Evolutionary conservation across 2,888 invertebrate species (phyloP).

Genomic region (Nomada ferruginata): DNA sequence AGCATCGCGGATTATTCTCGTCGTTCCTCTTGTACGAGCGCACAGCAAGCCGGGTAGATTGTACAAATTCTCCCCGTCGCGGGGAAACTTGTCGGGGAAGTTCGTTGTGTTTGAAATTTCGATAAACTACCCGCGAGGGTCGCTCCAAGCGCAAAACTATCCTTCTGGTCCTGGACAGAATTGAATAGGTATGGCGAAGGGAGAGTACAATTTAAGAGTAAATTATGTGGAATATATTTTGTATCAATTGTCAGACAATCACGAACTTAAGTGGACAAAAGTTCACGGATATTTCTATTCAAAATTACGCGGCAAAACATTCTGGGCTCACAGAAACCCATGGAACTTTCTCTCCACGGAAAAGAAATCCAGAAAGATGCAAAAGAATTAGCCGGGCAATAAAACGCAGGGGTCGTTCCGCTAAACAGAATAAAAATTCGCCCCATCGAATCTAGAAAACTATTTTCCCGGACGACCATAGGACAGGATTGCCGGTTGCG

Average conservation of each 20-base stretch:
- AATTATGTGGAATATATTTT: too few species aligned
- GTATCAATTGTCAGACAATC: too few species aligned
- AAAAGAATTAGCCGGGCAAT: not conserved
- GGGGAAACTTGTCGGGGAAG: not conserved
- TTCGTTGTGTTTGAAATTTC: not conserved
- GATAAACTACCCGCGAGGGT: not conserved
- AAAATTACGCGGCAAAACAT: too few species aligned
- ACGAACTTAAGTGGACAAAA: too few species aligned
- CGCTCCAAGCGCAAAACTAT: too few species aligned
- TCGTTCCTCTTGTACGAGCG: not conserved
- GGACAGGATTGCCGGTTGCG: conserved; percentile 54
- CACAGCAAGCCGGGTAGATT: not conserved
- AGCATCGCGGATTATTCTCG: not conserved
- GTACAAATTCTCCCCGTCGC: not conserved
- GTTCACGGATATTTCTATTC: too few species aligned
- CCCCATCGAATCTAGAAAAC: conserved; percentile 56
- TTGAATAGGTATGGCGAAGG: not conserved
- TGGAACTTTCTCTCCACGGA: not conserved
- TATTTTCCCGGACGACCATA: conserved; percentile 47
- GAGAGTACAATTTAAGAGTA: too few species aligned
- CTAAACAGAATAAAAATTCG: conserved; percentile 44
- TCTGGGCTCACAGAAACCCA: not conserved
- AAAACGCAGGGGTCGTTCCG: conserved; percentile 16
- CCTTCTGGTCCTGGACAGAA: not conserved
- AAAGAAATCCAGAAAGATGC: not conserved